These are phyloP conservation scores for Rhynchophorus ferrugineus DNA, from an alignment of 1,140 invertebrate species.

Conservation along the genomic window DNA sequence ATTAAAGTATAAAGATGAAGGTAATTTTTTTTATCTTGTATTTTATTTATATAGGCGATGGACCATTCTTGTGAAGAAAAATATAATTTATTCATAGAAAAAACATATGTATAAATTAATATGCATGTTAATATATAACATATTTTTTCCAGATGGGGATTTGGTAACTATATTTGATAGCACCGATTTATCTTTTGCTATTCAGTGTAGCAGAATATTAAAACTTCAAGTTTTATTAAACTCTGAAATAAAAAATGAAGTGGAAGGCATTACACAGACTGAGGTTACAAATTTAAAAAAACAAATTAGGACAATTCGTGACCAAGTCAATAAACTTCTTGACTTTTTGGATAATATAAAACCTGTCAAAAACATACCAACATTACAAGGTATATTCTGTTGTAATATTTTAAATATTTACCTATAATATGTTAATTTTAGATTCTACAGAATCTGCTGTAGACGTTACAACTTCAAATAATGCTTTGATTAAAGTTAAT, in stretches of 20 bases:
- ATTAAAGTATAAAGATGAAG: constrained; percentile 72
- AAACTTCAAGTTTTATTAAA: constrained; percentile 56
- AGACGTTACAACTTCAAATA: constrained; percentile 21
- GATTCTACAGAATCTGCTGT: constrained; percentile 11
- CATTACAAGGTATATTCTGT: constrained; percentile 14
- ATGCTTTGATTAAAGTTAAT: constrained; percentile 35
- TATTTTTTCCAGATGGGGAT: constrained; percentile 56
- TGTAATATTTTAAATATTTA: not conserved
- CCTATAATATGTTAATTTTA: not conserved
- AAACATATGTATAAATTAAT: not conserved
- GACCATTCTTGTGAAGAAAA: not conserved
- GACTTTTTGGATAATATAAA: constrained; percentile 45
- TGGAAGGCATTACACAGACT: constrained; percentile 22
- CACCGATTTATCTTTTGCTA: constrained; percentile 64
- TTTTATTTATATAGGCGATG: constrained; percentile 8
- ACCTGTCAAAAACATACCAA: constrained; percentile 7
- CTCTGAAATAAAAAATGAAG: constrained; percentile 32
- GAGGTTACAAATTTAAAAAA: constrained; percentile 47
- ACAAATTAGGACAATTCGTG: constrained; percentile 52
- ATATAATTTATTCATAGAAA: not conserved
- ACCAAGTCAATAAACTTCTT: constrained; percentile 53
- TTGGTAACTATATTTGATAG: constrained; percentile 69
- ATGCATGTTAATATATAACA: not conserved
- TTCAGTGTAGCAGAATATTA: constrained; percentile 62
- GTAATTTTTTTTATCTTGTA: constrained; percentile 36